Evolutionary conservation across 23 tunicate species (phyloP), one percentile per base, ranked within the genome.

Genomic region (Ascidia mentula): DNA sequence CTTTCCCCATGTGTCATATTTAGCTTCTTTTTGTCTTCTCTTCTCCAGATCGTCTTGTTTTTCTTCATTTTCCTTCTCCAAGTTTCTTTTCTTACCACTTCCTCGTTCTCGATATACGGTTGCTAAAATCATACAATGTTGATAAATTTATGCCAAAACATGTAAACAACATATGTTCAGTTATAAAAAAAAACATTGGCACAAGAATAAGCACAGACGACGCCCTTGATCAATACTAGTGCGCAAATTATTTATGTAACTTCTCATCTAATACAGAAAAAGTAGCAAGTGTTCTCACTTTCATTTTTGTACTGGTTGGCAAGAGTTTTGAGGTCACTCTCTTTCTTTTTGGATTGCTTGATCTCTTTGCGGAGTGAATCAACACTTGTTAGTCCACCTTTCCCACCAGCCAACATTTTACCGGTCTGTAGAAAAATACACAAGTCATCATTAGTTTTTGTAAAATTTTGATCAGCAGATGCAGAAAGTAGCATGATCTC

Each of bases 91-190:
- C 77, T 93, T 93, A 6, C 98, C 98, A 69, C 72, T 72, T 15
- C 97, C 97, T 22, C 82, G 76, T 76, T 87, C 98, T n/a, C 98
- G 86, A 60, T 36, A 79, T 6, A 88, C 87, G 38, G 98, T 83
- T 6, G 80, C 98, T 93, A 86, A 30, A 77, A 40, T 13, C 53
- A 42, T 15, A 42, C 53, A 42, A 42, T 9, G 0, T 18, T n/a
- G n/a, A n/a, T n/a, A n/a, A 45, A 45, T 15, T n/a, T n/a, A n/a
- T n/a, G n/a, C n/a, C n/a, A n/a, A n/a, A n/a, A n/a, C n/a, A n/a
- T n/a, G n/a, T n/a, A n/a, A n/a, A n/a, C n/a, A n/a, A n/a, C n/a
- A n/a, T n/a, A n/a, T n/a, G n/a, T n/a, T n/a, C n/a, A n/a, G n/a
- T n/a, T n/a, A n/a, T n/a, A n/a, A n/a, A n/a, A n/a, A n/a, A n/a